Percentiles rank a stretch among this genome's conserved stretches.
Conservation (phyloP, 2,113 vertebrate species). For the Cyanoramphus novaezelandiae region DNA sequence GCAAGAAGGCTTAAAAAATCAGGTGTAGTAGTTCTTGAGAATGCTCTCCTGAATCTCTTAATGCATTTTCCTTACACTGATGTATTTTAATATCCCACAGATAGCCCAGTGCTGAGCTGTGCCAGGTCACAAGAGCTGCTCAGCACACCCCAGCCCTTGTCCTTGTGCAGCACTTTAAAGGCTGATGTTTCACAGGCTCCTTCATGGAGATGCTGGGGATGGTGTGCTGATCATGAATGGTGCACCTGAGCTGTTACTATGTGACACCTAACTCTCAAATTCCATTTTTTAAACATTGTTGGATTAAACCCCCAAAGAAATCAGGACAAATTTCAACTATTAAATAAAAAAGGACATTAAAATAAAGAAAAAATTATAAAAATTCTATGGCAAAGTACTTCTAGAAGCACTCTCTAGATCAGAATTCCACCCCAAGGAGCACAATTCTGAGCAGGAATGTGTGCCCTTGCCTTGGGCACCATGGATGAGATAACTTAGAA, state of each 20-base stretch:
- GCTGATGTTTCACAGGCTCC: neutral
- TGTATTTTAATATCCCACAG: neutral
- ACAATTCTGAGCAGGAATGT: fast-evolving
- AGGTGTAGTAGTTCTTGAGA: neutral
- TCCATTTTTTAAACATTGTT: neutral
- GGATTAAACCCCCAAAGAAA: neutral
- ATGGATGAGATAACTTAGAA: neutral
- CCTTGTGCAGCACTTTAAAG: neutral
- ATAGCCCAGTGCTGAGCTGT: neutral
- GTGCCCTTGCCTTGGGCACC: neutral
- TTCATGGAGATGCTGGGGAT: neutral
- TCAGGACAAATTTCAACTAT: neutral
- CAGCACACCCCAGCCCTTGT: neutral
- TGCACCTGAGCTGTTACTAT: fast-evolving
- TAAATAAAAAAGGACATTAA: neutral
- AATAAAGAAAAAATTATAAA: neutral
- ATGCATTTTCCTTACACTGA: neutral
- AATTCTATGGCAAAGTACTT: neutral
- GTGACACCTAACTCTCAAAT: neutral
- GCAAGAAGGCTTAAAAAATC: neutral
- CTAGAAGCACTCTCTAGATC: neutral
- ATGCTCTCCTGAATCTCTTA: neutral
- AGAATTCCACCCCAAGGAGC: neutral
- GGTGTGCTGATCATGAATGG: fast-evolving
- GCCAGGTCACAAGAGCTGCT: too few species aligned